Base-by-base conservation (phyloP, 1,140 invertebrate species). In the Papilio dardanus region DNA sequence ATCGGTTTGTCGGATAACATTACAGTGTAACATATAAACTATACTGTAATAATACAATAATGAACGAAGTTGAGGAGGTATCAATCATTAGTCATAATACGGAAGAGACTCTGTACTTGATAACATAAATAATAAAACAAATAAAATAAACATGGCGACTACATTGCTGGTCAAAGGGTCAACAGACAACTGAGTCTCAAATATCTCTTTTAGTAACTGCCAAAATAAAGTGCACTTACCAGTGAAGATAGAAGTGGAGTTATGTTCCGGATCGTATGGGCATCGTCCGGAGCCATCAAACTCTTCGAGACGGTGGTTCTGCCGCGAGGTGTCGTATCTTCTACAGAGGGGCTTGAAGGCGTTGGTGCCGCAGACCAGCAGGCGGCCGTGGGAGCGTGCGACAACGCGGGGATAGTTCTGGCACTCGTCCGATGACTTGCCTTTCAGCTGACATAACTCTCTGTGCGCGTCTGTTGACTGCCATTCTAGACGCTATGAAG, bases 371-470 rank as follows among this genome's bases (percentile, higher is more conserved):
- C 99, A 99, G 58, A 99, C 96, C 71, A 98, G 94, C 30, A 98
- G 94, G 76, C 96, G 95, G 10, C 96, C 96, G 77, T 97, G 95
- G 87, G 86, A 95, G 5, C 93, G 87, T 6, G 93, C 94, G 81
- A 98, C 95, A 24, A 99, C 97, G 76, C 98, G 95, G 78, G 99
- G 97, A 92, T 98, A 99, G 94, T 99, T 99, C 94, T 99, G 98
- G 93, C 99, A 99, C 88, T 97, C 96, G 94, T 98, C 97, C 83
- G 97, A 96, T 73, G 95, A 96, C 89, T 97, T 98, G 66, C 98
- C 98, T 90, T 99, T 99, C 82, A 98, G 93, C 78, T 96, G 95
- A 88, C 98, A 99, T 85, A 98, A 92, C 93, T 98, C 96, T 79
- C 96, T 95, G 89, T 98, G 97, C 14, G 97, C 96, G 76, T 95